These are phyloP conservation scores for Bombus affinis DNA, from an alignment of 1,140 invertebrate species.

Conservation along the genomic window DNA sequence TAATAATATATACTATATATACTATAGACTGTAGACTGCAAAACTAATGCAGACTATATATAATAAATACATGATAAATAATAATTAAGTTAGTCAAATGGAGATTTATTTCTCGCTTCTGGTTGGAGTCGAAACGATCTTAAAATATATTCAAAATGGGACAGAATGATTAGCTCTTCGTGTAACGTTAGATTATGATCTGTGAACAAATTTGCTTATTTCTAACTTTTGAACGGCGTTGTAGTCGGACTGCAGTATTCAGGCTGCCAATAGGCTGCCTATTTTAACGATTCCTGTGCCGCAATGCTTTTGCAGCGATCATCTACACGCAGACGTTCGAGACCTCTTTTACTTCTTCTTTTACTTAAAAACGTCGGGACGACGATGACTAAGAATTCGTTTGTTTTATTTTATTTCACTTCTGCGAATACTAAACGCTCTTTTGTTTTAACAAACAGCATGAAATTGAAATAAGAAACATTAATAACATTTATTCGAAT, in stretches of 20 bases:
- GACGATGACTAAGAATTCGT: neutral
- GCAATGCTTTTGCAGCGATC: neutral
- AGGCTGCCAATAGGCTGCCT: neutral
- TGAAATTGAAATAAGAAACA: too few relatives aligned
- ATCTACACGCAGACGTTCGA: neutral
- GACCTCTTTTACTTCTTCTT: neutral
- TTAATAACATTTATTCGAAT: neutral
- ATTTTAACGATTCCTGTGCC: slow-evolving; percentile 2
- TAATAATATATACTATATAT: too few relatives aligned
- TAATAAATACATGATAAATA: too few relatives aligned
- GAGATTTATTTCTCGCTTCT: too few relatives aligned
- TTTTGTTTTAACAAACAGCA: too few relatives aligned
- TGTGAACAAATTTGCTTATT: neutral
- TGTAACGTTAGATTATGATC: neutral
- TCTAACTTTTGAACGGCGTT: neutral
- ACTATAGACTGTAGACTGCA: too few relatives aligned
- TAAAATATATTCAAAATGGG: too few relatives aligned
- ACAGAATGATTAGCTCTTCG: neutral
- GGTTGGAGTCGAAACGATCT: too few relatives aligned
- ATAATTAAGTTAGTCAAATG: too few relatives aligned
- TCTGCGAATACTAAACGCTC: neutral
- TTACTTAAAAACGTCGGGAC: neutral
- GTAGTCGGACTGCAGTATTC: neutral
- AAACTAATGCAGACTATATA: too few relatives aligned
- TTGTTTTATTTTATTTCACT: neutral